Evolutionary conservation across 2,113 vertebrate genomes (phyloP), one percentile per base, ranked within the genome.

Genomic region (Lycocorax pyrrhopterus): DNA sequence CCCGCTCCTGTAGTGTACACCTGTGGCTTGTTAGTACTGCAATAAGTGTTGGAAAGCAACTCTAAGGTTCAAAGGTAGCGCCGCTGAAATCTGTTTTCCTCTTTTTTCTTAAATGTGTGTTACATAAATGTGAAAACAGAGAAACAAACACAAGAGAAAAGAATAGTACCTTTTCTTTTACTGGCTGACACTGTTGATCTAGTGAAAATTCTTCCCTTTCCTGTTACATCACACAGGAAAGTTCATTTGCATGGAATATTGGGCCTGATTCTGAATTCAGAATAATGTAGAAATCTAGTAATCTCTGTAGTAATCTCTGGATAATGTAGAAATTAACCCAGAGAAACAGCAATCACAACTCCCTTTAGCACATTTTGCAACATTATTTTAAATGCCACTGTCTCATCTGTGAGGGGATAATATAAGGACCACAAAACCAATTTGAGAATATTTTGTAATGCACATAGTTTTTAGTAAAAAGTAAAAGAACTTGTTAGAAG

Each of bases 21-120:
- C 97, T 98, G 98, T 98, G 98, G 96, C 96, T 97, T 98, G 94
- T 97, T 97, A 98, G 95, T 73, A 90, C 95, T 30, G 71, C 71
- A 96, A 81, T 93, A 96, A 96, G 93, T 95, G 90, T 20, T 82
- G 82, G 86, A 96, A 94, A 95, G 81, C 95, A 96, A 87, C 97
- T 93, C 88, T 33, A 85, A 89, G 94, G 97, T 97, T 97, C 97
- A 97, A 97, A 98, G 96, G 89, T 97, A 97, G 94, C 20, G 9
- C 74, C 4, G 17, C 71, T 97, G 97, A 97, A 98, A 95, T 90
- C 94, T 97, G 93, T 93, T 97, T 95, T 74, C 78, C 72, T 90
- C 74, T 41, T 73, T 37, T 79, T 97, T 84, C 67, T 77, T 80
- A 86, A 95, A 80, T 82, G 89, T 90, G 59, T 27, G 56, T 87